Conservation (phyloP, 2,113 vertebrate genomes). For the Passer montanus region DNA sequence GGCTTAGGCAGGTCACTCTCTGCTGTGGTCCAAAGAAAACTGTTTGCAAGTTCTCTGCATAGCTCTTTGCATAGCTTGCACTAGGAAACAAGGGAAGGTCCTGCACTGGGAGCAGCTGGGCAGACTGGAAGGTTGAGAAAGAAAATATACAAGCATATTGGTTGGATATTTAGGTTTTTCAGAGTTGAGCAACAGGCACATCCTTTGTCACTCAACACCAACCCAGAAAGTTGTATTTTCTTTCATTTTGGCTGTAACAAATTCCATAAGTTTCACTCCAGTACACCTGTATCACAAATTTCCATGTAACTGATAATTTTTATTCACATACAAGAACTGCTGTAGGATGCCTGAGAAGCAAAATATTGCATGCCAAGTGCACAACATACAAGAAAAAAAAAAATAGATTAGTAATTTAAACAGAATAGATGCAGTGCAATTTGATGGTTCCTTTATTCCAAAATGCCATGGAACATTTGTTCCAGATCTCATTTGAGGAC, state of each 20-base stretch:
- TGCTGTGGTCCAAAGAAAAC: background rate
- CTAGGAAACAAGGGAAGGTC: background rate
- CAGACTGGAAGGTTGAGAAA: background rate
- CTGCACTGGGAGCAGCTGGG: background rate
- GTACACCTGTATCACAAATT: background rate
- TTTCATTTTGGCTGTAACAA: background rate
- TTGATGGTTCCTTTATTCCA: background rate
- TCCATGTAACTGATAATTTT: background rate
- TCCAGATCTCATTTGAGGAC: background rate
- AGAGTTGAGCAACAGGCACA: accelerated
- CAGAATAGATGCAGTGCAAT: background rate
- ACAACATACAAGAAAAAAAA: background rate
- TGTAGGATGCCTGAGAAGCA: background rate
- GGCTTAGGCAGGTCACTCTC: background rate
- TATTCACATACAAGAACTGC: background rate
- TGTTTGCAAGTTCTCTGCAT: background rate
- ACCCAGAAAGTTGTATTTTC: background rate
- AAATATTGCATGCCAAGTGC: background rate
- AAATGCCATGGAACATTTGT: background rate
- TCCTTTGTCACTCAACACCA: background rate
- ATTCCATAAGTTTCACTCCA: background rate
- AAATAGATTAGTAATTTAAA: background rate
- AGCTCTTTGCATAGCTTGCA: background rate
- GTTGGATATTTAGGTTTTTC: background rate
- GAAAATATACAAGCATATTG: accelerated